Percentiles rank a stretch among this genome's conserved stretches.
Conservation (phyloP, 2,888 invertebrate genomes). For the Chrysotoxum bicinctum region DNA sequence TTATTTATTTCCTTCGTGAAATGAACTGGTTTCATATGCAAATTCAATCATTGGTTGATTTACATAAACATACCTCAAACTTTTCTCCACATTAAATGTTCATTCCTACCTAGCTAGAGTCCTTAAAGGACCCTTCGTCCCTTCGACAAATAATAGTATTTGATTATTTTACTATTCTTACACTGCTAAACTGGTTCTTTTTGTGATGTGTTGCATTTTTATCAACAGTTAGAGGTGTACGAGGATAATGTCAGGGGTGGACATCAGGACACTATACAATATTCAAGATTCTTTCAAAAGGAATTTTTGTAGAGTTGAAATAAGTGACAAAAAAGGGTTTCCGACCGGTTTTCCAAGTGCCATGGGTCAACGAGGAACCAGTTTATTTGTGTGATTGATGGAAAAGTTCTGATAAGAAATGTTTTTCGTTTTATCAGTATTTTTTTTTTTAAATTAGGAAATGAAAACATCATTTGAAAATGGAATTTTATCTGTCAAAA, state of each 20-base stretch:
- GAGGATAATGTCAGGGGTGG: conserved; percentile 24
- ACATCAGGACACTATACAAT: neutral
- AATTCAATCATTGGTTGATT: conserved; percentile 54
- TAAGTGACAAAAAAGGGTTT: conserved; percentile 18
- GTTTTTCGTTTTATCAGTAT: neutral
- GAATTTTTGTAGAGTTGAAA: neutral
- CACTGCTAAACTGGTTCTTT: conserved; percentile 14
- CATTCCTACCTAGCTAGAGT: neutral
- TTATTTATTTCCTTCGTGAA: neutral
- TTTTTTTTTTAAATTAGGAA: neutral
- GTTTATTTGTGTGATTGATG: conserved; percentile 5
- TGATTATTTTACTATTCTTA: conserved; percentile 1
- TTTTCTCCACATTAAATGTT: neutral
- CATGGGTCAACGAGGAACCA: conserved; percentile 11
- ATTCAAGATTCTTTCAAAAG: neutral
- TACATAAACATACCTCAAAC: conserved; percentile 31
- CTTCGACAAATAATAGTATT: neutral
- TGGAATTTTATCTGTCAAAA: neutral
- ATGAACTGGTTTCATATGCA: conserved; percentile 61
- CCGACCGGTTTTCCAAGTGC: neutral
- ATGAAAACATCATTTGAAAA: neutral
- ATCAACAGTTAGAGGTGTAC: conserved; percentile 22
- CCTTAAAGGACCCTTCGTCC: conserved; percentile 2
- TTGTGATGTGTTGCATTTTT: neutral
- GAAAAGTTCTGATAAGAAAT: conserved; percentile 13